Evolutionary conservation across 2,797 vertebrate species (phyloP).

Genomic region (Schizothorax lantsangensis): DNA sequence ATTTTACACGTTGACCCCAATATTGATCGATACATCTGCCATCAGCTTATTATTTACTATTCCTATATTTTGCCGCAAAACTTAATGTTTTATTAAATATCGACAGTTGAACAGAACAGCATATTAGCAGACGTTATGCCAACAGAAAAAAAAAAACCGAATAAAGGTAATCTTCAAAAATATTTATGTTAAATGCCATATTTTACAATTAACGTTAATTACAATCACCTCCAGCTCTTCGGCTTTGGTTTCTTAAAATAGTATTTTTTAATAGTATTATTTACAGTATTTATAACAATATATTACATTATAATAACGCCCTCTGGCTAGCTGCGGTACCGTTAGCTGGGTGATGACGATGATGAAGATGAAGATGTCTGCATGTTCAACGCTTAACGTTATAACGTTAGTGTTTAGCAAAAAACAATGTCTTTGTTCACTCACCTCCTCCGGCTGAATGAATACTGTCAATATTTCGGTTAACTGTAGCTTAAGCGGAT

Average conservation of each 20-base stretch:
- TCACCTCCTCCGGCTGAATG: conserved; percentile 20
- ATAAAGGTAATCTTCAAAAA: background rate
- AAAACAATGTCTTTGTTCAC: background rate
- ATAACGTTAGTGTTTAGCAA: background rate
- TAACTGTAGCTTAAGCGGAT: background rate
- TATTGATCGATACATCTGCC: conserved; percentile 21
- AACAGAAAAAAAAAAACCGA: background rate
- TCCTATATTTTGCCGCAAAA: background rate
- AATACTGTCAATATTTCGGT: background rate
- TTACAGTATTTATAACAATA: background rate
- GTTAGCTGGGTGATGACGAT: conserved; percentile 32
- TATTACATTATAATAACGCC: background rate
- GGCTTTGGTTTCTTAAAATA: background rate
- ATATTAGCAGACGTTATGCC: background rate
- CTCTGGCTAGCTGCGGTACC: conserved; percentile 23
- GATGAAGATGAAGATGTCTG: conserved; percentile 3
- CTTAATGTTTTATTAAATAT: background rate
- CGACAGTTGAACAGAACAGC: background rate
- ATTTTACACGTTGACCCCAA: background rate
- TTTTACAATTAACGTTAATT: background rate
- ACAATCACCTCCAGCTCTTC: background rate
- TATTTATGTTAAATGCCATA: background rate
- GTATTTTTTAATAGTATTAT: background rate
- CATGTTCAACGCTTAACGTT: background rate
- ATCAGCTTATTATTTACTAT: background rate